Conservation (phyloP, 2,113 vertebrate species). For the Caloenas nicobarica region DNA sequence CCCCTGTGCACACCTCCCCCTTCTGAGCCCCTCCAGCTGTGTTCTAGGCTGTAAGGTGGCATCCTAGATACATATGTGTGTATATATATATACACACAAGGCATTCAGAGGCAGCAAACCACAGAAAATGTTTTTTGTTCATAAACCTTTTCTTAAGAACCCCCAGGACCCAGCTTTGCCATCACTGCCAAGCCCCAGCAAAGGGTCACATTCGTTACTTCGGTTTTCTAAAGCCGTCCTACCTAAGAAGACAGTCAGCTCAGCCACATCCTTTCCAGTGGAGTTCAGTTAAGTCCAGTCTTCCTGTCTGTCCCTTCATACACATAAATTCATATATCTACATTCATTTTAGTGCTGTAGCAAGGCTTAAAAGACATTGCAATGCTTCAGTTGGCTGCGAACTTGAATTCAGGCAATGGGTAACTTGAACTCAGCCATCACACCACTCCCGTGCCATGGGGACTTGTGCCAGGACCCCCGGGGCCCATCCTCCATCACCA, state of each 20-base stretch:
- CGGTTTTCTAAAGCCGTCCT: not conserved
- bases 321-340: not conserved
- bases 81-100: not conserved
- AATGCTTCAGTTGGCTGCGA: not conserved
- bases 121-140: not conserved
- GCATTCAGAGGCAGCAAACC: not conserved
- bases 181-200: not conserved
- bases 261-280: not conserved
- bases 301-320: not conserved
- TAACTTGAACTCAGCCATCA: not conserved
- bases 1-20: not conserved
- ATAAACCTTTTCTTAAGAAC: not conserved
- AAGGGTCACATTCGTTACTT: not conserved
- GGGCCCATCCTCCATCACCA: not conserved
- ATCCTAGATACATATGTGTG: not conserved
- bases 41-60: not conserved
- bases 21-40: not conserved
- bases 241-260: not conserved
- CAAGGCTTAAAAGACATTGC: not conserved
- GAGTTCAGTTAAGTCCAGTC: not conserved
- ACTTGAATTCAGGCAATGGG: not conserved
- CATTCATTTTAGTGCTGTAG: not conserved
- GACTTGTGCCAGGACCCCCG: fast-evolving
- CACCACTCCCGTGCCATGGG: fast-evolving
- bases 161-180: not conserved